Percentiles rank a stretch among this genome's conserved stretches.
Conservation (phyloP, 2,888 invertebrate species). For the Tetragonisca angustula region DNA sequence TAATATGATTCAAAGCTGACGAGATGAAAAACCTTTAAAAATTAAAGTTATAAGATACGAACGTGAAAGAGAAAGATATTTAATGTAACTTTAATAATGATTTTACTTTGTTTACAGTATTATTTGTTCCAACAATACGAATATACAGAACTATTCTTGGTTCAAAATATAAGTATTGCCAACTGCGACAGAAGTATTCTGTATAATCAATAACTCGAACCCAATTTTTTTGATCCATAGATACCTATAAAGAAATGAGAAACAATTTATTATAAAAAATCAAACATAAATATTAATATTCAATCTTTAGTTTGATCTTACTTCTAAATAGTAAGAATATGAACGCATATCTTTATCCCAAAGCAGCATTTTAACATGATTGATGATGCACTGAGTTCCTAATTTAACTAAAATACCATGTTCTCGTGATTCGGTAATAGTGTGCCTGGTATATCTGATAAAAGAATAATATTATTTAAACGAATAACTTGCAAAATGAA, state of each 20-base stretch:
- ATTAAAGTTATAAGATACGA: constrained; percentile 19
- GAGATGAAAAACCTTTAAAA: constrained; percentile 92
- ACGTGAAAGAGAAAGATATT: not conserved
- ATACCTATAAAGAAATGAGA: constrained; percentile 85
- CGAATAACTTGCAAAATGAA: not conserved
- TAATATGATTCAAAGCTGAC: constrained; percentile 96
- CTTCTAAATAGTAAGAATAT: constrained; percentile 95
- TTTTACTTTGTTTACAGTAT: constrained; percentile 94
- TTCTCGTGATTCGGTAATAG: constrained; percentile 91
- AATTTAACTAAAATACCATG: constrained; percentile 95
- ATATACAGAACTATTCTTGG: constrained; percentile 94
- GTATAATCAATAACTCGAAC: constrained; percentile 96
- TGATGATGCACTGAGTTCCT: constrained; percentile 94
- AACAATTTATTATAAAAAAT: constrained; percentile 20
- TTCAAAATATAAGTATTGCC: constrained; percentile 97
- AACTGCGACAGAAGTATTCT: constrained; percentile 96
- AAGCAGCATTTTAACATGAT: constrained; percentile 95
- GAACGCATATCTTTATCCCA: constrained; percentile 97
- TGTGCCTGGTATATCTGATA: constrained; percentile 92
- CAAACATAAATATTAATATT: constrained; percentile 7
- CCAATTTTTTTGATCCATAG: constrained; percentile 98
- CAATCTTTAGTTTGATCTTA: constrained; percentile 41
- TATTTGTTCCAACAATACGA: constrained; percentile 94
- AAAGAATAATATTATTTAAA: constrained; percentile 18
- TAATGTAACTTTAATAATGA: not conserved